These are phyloP conservation scores for Drosophila persimilis DNA, from an alignment of 1,140 invertebrate species.

Conservation along the genomic window DNA sequence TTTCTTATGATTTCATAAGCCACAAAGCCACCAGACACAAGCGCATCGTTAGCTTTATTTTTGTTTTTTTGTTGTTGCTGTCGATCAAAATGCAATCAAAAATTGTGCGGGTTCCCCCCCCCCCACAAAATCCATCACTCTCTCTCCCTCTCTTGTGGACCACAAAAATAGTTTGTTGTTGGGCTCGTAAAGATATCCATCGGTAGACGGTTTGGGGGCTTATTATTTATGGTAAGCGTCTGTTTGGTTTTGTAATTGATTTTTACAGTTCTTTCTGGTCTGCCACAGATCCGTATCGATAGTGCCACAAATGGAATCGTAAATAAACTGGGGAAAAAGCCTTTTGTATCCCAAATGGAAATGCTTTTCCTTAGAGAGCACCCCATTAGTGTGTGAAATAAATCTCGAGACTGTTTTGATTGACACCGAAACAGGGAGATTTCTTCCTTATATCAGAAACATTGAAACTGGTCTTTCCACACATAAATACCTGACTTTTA, in stretches of 20 bases:
- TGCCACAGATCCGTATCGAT: slow-evolving; percentile 33
- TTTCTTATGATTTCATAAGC: slow-evolving; percentile 66
- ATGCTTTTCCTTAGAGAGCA: not conserved
- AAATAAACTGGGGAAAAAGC: slow-evolving; percentile 42
- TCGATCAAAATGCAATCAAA: slow-evolving; percentile 80
- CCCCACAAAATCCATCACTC: slow-evolving; percentile 6
- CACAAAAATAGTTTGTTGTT: slow-evolving; percentile 65
- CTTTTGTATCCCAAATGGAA: slow-evolving; percentile 23
- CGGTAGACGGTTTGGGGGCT: slow-evolving; percentile 32
- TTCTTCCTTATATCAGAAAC: not conserved
- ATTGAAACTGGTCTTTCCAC: too few species aligned
- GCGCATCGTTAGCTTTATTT: slow-evolving; percentile 64
- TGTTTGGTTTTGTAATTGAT: slow-evolving; percentile 70
- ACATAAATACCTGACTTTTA: too few species aligned
- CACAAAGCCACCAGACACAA: slow-evolving; percentile 35
- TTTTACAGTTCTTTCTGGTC: slow-evolving; percentile 57
- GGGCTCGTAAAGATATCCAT: slow-evolving; percentile 71
- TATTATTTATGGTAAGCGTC: slow-evolving; percentile 72
- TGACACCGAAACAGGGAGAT: not conserved
- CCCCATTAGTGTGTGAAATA: too few species aligned
- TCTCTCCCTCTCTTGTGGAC: slow-evolving; percentile 14
- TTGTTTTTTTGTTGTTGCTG: slow-evolving; percentile 49
- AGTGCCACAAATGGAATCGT: slow-evolving; percentile 42
- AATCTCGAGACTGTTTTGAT: not conserved
- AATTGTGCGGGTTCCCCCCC: slow-evolving; percentile 56